phyloP scores from a whole-genome alignment of 2,797 vertebrate genomes.

The Enteromius unitaeniatus region DNA sequence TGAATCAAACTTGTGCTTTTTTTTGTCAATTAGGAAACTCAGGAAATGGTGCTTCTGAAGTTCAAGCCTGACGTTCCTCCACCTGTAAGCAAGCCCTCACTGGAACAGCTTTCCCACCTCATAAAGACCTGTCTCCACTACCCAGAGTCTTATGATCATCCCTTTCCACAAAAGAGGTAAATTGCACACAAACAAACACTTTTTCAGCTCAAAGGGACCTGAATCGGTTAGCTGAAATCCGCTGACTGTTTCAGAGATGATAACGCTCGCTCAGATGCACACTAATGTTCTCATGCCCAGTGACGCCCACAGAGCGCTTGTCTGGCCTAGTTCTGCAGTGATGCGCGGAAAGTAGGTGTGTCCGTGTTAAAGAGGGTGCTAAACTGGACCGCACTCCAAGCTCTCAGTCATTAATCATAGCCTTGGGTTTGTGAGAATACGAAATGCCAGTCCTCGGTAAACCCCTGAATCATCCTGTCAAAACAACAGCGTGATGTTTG shows the following conservation, averaged over 20 bases:
- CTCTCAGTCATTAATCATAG: conserved; percentile 1
- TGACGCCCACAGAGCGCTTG: background rate
- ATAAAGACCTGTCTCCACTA: conserved; percentile 94
- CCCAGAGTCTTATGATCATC: conserved; percentile 89
- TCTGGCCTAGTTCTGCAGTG: conserved; percentile 37
- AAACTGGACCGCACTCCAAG: conserved; percentile 7
- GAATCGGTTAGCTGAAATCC: conserved; percentile 17
- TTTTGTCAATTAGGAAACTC: conserved; percentile 81
- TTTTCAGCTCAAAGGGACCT: conserved; percentile 1
- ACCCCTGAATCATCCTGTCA: background rate
- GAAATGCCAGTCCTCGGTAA: background rate
- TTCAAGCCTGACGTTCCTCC: conserved; percentile 86
- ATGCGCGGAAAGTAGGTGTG: conserved; percentile 10
- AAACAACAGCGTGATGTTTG: background rate
- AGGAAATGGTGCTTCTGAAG: conserved; percentile 90
- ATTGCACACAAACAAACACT: conserved; percentile 33
- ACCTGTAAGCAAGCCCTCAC: conserved; percentile 78
- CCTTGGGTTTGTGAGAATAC: background rate
- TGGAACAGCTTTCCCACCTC: conserved; percentile 90
- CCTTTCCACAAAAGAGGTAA: conserved; percentile 89
- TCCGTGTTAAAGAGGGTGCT: conserved; percentile 22
- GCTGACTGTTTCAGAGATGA: conserved; percentile 8
- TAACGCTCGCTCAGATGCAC: conserved; percentile 37
- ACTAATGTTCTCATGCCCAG: conserved; percentile 15
- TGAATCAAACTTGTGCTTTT: background rate